Percentiles rank a stretch among this genome's conserved stretches.
These are phyloP conservation scores for Pyrrhia umbra DNA, from an alignment of 2,888 invertebrate species.

Conservation along the genomic window DNA sequence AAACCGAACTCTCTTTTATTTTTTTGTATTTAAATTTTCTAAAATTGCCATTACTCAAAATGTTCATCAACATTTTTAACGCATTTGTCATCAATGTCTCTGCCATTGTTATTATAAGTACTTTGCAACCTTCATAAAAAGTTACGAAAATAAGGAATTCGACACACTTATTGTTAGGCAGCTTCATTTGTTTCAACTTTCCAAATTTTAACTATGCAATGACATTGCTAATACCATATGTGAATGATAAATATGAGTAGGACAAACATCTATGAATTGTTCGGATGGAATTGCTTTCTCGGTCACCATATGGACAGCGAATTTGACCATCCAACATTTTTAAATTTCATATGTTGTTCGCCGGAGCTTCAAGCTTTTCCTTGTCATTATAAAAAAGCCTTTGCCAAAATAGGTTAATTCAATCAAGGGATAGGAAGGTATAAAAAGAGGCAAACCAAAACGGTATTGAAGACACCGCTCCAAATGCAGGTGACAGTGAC, in stretches of 20 bases:
- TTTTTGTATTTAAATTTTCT: too few species aligned
- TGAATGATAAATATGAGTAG: constrained; percentile 33
- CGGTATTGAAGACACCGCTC: constrained; percentile 4
- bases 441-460: not conserved
- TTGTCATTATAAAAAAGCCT: not conserved
- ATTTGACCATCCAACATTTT: too few species aligned
- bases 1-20: too few species aligned
- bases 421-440: too few species aligned
- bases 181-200: constrained; percentile 45
- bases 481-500: constrained; percentile 12
- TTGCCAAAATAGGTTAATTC: not conserved
- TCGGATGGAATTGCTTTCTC: too few species aligned
- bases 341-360: too few species aligned
- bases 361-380: too few species aligned
- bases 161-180: constrained; percentile 39
- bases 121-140: constrained; percentile 19
- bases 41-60: not conserved
- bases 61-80: not conserved
- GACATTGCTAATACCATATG: constrained; percentile 39
- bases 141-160: constrained; percentile 37
- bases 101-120: constrained; percentile 11
- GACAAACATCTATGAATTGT: too few species aligned
- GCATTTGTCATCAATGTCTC: constrained; percentile 4
- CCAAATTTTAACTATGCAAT: constrained; percentile 45
- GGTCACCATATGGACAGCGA: too few species aligned